Evolutionary conservation across 2,888 invertebrate genomes (phyloP).

Genomic region (Apamea anceps): DNA sequence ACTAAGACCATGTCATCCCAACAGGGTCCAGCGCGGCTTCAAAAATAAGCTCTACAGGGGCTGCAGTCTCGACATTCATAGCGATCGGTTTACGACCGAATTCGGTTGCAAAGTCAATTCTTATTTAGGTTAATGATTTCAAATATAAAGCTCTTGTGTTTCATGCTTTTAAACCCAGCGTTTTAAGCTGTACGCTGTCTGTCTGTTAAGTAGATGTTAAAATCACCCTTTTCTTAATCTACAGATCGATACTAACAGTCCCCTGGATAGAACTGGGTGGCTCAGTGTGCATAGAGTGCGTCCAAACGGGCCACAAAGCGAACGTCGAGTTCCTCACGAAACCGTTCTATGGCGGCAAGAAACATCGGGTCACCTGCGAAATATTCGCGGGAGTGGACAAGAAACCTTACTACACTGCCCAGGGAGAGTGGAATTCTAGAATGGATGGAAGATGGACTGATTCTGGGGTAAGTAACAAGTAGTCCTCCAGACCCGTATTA

Average conservation of each 20-base stretch:
- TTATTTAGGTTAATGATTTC: too few relatives aligned
- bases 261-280: conserved; percentile 99
- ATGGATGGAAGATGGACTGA: conserved; percentile 98
- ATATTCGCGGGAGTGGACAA: conserved; percentile 95
- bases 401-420: conserved; percentile 96
- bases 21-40: too few relatives aligned
- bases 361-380: conserved; percentile 96
- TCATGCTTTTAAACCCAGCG: too few relatives aligned
- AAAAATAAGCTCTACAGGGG: too few relatives aligned
- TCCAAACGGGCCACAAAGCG: conserved; percentile 97
- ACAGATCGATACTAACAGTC: conserved; percentile 97
- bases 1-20: too few relatives aligned
- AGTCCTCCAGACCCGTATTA: neutral
- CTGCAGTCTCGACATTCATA: too few relatives aligned
- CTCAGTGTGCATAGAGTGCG: conserved; percentile 96
- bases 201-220: neutral
- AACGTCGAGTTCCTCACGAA: conserved; percentile 99
- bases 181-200: too few relatives aligned
- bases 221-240: conserved; percentile 36
- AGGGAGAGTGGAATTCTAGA: conserved; percentile 99
- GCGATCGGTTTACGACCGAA: too few relatives aligned
- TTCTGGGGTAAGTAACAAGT: conserved; percentile 85
- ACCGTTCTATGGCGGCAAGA: conserved; percentile 99
- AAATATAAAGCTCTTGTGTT: too few relatives aligned
- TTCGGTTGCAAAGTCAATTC: too few relatives aligned